These are phyloP conservation scores for Drosophila ironensis DNA, from an alignment of 1,140 invertebrate genomes.

Conservation along the genomic window DNA sequence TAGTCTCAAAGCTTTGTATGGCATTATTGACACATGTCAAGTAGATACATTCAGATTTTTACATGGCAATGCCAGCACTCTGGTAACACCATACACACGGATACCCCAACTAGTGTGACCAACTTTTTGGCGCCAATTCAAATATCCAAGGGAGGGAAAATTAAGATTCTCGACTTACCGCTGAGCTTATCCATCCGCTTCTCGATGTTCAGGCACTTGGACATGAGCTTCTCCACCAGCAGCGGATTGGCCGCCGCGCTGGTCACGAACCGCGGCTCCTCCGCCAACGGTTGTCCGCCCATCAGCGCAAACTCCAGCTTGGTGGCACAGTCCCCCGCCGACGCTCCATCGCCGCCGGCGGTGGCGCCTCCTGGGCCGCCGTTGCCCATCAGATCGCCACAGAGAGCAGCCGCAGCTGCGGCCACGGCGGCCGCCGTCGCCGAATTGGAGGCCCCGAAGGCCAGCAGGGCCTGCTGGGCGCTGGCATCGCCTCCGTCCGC, in stretches of 20 bases:
- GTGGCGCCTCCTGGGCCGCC: not conserved
- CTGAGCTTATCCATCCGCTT: conserved; percentile 57
- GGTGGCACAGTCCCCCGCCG: conserved; percentile 23
- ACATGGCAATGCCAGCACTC: too few species aligned
- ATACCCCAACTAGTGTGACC: too few species aligned
- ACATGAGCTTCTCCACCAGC: conserved; percentile 77
- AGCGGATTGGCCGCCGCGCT: conserved; percentile 76
- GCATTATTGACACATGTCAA: too few species aligned
- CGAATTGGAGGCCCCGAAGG: conserved; percentile 53
- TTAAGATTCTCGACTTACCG: conserved; percentile 41
- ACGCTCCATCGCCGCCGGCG: conserved; percentile 8
- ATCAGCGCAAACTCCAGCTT: conserved; percentile 45
- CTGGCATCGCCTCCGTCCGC: conserved; percentile 31
- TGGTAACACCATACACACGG: too few species aligned
- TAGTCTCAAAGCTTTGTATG: too few species aligned
- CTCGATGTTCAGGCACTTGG: conserved; percentile 71
- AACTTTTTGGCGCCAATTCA: too few species aligned
- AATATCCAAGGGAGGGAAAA: too few species aligned
- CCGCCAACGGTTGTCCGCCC: conserved; percentile 51
- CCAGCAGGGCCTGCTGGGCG: conserved; percentile 41
- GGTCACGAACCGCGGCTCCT: conserved; percentile 68
- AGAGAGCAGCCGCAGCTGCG: conserved; percentile 45
- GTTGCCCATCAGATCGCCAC: conserved; percentile 63
- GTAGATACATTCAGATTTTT: too few species aligned
- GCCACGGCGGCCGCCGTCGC: conserved; percentile 37